Evolutionary conservation across 2,113 vertebrate species (phyloP), one percentile per base, ranked within the genome.

Genomic region (Scomber colias): DNA sequence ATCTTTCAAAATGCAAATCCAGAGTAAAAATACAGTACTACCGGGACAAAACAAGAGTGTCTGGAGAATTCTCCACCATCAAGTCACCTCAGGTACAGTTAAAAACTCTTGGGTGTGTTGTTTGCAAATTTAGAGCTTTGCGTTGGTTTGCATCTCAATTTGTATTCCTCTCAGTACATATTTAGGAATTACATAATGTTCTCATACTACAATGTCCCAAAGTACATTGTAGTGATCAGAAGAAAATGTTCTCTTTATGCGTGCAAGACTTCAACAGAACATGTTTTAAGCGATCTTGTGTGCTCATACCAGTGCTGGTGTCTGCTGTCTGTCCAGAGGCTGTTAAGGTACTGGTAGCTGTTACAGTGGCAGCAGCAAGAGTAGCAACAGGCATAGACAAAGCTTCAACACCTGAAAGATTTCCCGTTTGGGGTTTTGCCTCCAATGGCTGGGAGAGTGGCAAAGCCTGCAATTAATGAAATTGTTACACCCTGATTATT

Each of bases 381-480:
- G 83, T 17, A 46, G 68, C 31, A 59, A 69, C 74, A 14, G 88
- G 72, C 40, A 85, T 13, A 57, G 87, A 53, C 0, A 71, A 45
- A 56, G 83, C 60, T 30, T 83, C 81, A 14, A 82, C 46, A 21
- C 71, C 75, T 15, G 88, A 8, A 14, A 89, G 35, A 7, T 67
- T 82, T 66, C 76, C 90, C 0, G 75, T 16, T 21, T 88, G 92
- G 46, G 63, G 44, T 75, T 88, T 93, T 45, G 49, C 54, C 19
- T 92, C 93, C 61, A 89, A 45, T 30, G 88, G 90, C 1, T 90
- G 92, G 17, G 77, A 77, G 71, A 92, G 75, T 61, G 85, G 78
- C 49, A 91, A 62, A 2, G 78, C 87, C 92, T 92, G 83, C 7
- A 87, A 84, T 66, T 0, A 50, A 49, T 15, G 10, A 4, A 57